These are phyloP conservation scores for Cryptotis parvus DNA, from an alignment of 2,113 vertebrate species.

Conservation along the genomic window DNA sequence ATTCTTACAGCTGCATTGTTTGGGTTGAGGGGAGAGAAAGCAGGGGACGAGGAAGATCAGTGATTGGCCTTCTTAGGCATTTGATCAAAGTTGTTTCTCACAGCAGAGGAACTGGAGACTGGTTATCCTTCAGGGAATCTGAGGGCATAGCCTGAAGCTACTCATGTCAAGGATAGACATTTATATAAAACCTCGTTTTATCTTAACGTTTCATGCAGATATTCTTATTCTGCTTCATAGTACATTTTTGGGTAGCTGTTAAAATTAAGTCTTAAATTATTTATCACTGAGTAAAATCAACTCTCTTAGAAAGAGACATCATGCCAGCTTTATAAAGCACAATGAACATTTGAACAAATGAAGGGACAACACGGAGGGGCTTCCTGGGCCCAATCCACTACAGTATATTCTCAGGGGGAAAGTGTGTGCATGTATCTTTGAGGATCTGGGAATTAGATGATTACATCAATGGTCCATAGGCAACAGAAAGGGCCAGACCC, in stretches of 20 bases:
- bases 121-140: background rate
- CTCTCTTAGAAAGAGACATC: background rate
- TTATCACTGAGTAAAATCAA: conserved; percentile 1
- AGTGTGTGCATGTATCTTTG: background rate
- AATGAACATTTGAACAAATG: background rate
- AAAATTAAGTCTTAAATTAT: conserved; percentile 50
- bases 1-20: background rate
- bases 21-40: background rate
- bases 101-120: background rate
- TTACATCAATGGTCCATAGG: background rate
- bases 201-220: conserved; percentile 11
- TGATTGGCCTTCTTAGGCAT: background rate
- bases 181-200: conserved; percentile 47
- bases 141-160: background rate
- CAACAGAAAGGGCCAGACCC: background rate
- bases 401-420: background rate
- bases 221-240: conserved; percentile 35
- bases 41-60: background rate
- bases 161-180: background rate
- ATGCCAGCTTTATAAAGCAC: background rate
- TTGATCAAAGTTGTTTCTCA: background rate
- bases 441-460: background rate
- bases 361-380: background rate
- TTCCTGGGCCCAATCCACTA: fast-evolving
- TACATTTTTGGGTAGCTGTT: conserved; percentile 7